Evolutionary conservation across 2,797 vertebrate species (phyloP), one percentile per base, ranked within the genome.

Genomic region (Chaunax sp.): DNA sequence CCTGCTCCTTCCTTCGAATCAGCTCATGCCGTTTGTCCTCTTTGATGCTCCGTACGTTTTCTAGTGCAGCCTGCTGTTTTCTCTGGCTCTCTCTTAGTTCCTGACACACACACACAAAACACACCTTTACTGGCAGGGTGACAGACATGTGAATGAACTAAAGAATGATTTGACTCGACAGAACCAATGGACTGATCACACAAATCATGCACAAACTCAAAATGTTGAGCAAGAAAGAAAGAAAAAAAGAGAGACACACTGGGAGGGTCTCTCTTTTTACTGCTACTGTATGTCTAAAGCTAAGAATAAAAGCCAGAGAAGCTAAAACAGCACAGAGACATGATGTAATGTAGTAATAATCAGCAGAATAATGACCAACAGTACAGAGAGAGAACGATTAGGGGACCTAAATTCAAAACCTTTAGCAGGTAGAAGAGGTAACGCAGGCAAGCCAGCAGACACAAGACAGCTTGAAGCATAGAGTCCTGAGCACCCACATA

Each of bases 401-500:
- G 65, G 69, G 78, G 62, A 68, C 73, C 64, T 72, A 68, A 81
- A 62, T 60, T 35, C 51, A 83, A 80, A 88, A 98, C 97, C 96
- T 98, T 98, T 92, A 98, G 95, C 94, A 98, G 95, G 94, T 95
- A 95, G 96, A 98, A 98, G 95, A 98, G 96, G 93, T 96, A 96
- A 95, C 94, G 96, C 92, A 98, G 95, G 95, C 96, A 98, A 95
- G 94, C 94, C 95, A 98, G 96, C 92, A 98, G 95, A 95, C 94
- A 97, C 91, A 97, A 94, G 95, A 96, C 95, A 92, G 94, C 96
- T 93, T 96, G 95, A 92, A 98, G 94, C 94, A 97, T 88, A 95
- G 94, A 95, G 94, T 96, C 96, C 92, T 97, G 96, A 94, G 95
- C 90, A 94, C 93, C 94, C 91, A 95, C 95, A 96, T 87, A 94